These are phyloP conservation scores for Orius insidiosus DNA, from an alignment of 1,140 invertebrate species.

Conservation along the genomic window DNA sequence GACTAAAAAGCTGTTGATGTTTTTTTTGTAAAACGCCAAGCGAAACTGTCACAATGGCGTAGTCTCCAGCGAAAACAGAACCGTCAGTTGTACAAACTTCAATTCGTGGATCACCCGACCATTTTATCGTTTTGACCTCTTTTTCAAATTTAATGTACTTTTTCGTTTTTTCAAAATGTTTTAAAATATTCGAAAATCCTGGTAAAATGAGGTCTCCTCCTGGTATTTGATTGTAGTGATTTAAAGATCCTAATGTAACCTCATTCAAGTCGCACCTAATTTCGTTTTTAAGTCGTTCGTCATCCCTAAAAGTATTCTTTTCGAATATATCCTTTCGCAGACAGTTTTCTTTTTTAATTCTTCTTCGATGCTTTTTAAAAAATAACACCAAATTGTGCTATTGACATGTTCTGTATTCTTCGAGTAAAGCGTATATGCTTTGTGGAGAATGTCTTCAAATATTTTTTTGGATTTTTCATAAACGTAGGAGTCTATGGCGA, in stretches of 20 bases:
- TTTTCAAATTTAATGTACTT: constrained; percentile 37
- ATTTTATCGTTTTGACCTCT: constrained; percentile 39
- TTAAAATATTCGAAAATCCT: constrained; percentile 41
- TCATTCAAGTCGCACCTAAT: constrained; percentile 14
- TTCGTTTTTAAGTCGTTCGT: constrained; percentile 1
- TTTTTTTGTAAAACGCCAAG: constrained; percentile 68
- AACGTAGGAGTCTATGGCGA: not conserved
- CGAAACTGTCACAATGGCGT: constrained; percentile 65
- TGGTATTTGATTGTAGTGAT: not conserved
- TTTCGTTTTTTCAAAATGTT: constrained; percentile 40
- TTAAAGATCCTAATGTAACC: constrained; percentile 7
- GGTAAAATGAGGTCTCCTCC: constrained; percentile 48
- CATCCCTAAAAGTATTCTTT: not conserved
- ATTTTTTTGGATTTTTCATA: too few relatives aligned
- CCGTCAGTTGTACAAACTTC: constrained; percentile 28
- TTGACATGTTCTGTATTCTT: not conserved
- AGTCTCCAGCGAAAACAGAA: constrained; percentile 50
- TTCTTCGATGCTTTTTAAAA: not conserved
- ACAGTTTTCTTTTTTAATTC: not conserved
- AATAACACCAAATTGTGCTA: constrained; percentile 1
- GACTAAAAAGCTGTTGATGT: constrained; percentile 53
- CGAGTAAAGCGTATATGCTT: not conserved
- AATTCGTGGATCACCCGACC: constrained; percentile 28
- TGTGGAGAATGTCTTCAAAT: too few relatives aligned
- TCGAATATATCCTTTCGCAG: not conserved